A percentile compares a stretch with the other conserved stretches of the same genome.
Evolutionary conservation across 1,140 invertebrate genomes (phyloP).

Genomic region (Mylabris phalerata): DNA sequence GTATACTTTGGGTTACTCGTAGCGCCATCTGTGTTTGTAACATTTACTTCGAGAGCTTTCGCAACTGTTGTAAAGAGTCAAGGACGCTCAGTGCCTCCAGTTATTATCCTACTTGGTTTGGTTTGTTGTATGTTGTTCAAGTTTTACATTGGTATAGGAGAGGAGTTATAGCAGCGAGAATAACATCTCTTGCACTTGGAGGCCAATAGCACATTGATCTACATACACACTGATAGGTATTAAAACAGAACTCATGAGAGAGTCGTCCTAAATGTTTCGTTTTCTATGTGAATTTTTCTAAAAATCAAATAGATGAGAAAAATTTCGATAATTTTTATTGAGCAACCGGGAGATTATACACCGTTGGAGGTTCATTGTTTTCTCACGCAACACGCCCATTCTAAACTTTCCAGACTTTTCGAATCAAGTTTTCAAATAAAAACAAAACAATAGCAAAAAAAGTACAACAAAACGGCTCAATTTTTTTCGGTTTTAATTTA

Average conservation of each 20-base stretch:
- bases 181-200: conserved; percentile 9
- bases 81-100: conserved; percentile 31
- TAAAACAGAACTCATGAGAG: too few species aligned
- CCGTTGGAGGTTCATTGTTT: too few species aligned
- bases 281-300: too few species aligned
- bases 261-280: too few species aligned
- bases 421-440: too few species aligned
- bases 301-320: too few species aligned
- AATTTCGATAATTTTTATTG: neutral
- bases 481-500: too few species aligned
- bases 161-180: neutral
- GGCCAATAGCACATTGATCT: conserved; percentile 26
- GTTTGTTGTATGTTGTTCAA: neutral
- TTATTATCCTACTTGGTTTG: conserved; percentile 7
- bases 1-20: neutral
- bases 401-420: too few species aligned
- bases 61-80: conserved; percentile 19
- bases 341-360: too few species aligned
- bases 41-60: neutral
- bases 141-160: neutral
- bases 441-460: too few species aligned
- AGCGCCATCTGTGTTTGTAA: neutral
- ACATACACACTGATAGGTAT: conserved; percentile 20
- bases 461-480: too few species aligned
- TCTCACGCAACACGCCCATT: too few species aligned